phyloP scores from a whole-genome alignment of 2,797 vertebrate species.

The Lycodopsis pacificus region DNA sequence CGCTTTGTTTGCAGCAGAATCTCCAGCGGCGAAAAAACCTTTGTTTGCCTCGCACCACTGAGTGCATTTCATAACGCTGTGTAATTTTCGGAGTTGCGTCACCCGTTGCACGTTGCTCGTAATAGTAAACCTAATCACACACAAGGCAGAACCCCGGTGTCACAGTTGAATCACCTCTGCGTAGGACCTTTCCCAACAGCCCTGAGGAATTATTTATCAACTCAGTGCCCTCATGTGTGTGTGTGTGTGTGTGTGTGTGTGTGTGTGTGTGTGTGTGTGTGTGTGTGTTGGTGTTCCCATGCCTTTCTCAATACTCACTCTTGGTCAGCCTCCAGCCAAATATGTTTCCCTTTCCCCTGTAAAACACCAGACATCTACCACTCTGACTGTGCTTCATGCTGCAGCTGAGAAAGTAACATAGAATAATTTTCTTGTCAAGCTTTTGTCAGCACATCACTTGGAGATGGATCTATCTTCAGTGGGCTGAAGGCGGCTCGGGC shows the following conservation, averaged over 20 bases:
- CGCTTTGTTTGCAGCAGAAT: conserved; percentile 29
- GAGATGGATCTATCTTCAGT: conserved; percentile 78
- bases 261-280: conserved; percentile 19
- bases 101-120: conserved; percentile 39
- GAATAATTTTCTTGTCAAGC: conserved; percentile 59
- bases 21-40: neutral
- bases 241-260: conserved; percentile 29
- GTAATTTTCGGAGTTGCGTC: conserved; percentile 45
- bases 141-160: conserved; percentile 55
- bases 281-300: conserved; percentile 48
- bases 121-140: conserved; percentile 62
- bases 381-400: conserved; percentile 25
- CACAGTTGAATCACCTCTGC: conserved; percentile 65
- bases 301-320: conserved; percentile 51
- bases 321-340: conserved; percentile 45
- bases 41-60: conserved; percentile 36
- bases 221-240: conserved; percentile 43
- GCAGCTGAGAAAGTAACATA: conserved; percentile 45
- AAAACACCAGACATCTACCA: conserved; percentile 40
- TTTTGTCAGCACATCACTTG: conserved; percentile 73
- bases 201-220: conserved; percentile 68
- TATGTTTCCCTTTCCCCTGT: conserved; percentile 30
- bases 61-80: conserved; percentile 38
- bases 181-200: conserved; percentile 62
- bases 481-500: conserved; percentile 57